Conservation (phyloP, 1,140 invertebrate genomes). For the Bombus soroeensis region DNA sequence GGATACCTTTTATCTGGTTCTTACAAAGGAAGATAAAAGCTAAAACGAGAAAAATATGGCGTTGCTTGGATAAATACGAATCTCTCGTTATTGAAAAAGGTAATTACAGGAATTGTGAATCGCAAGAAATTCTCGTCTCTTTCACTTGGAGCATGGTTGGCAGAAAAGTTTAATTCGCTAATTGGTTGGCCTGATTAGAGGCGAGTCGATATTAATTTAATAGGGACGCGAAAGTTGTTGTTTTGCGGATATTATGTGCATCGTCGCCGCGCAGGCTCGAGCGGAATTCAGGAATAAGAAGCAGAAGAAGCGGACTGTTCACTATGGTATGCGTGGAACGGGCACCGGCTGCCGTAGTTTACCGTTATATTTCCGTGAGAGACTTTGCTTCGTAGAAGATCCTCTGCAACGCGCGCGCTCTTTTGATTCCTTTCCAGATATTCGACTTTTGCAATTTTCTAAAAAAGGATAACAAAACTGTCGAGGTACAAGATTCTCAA, state of each 20-base stretch:
- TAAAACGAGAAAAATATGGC: not conserved
- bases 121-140: not conserved
- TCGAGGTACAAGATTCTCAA: no score
- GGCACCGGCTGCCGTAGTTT: conserved; percentile 50
- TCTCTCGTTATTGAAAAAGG: not conserved
- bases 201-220: conserved; percentile 35
- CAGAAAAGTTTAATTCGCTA: conserved; percentile 27
- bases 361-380: conserved; percentile 62
- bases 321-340: conserved; percentile 56
- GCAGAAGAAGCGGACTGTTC: conserved; percentile 8
- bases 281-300: conserved; percentile 60
- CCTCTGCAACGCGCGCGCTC: not conserved
- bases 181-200: conserved; percentile 27
- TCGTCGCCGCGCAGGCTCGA: conserved; percentile 31
- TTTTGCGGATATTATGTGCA: conserved; percentile 40
- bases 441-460: not conserved
- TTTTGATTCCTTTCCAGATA: no score
- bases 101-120: not conserved
- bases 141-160: no score
- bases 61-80: not conserved
- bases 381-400: not conserved
- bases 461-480: not conserved
- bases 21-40: not conserved
- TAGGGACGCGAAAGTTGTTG: conserved; percentile 23
- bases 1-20: not conserved